Percentiles rank a stretch among this genome's conserved stretches.
Conservation (phyloP, 2,888 invertebrate genomes). For the Mesorhabditis spiculigera region DNA sequence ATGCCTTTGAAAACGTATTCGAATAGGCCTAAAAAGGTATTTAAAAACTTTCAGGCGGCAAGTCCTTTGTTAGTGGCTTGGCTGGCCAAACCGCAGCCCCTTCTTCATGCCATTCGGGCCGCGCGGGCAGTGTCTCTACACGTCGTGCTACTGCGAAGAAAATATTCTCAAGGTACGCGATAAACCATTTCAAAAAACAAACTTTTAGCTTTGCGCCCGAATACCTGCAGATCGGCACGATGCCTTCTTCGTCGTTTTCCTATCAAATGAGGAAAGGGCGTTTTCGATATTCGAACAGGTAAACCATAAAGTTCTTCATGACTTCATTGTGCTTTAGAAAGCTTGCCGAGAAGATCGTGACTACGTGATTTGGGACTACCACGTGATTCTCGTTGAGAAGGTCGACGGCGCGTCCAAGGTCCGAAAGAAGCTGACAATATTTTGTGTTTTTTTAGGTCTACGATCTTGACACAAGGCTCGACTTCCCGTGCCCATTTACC, state of each 20-base stretch:
- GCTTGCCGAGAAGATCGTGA: neutral
- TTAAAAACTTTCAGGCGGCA: no score
- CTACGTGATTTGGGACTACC: slow-evolving; percentile 39
- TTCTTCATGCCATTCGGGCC: no score
- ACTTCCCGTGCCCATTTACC: slow-evolving; percentile 19
- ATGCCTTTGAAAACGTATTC: no score
- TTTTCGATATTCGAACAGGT: slow-evolving; percentile 27
- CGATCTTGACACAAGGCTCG: slow-evolving; percentile 25
- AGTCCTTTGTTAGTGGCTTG: no score
- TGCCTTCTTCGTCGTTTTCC: slow-evolving; percentile 21
- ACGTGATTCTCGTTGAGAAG: slow-evolving; percentile 28
- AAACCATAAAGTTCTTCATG: neutral
- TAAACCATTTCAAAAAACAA: neutral
- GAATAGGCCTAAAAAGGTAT: no score
- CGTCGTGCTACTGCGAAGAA: slow-evolving; percentile 36
- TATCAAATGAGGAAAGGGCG: slow-evolving; percentile 23
- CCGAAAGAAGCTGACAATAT: neutral
- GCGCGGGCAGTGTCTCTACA: slow-evolving; percentile 15
- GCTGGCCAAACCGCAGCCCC: no score
- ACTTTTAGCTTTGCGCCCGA: neutral
- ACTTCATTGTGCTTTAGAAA: neutral
- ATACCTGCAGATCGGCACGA: slow-evolving; percentile 4
- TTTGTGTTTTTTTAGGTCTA: slow-evolving; percentile 15
- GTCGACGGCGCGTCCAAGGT: neutral
- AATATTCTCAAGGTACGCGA: slow-evolving; percentile 20